Conservation (phyloP, 2,113 vertebrate species). For the Channa maculata region DNA sequence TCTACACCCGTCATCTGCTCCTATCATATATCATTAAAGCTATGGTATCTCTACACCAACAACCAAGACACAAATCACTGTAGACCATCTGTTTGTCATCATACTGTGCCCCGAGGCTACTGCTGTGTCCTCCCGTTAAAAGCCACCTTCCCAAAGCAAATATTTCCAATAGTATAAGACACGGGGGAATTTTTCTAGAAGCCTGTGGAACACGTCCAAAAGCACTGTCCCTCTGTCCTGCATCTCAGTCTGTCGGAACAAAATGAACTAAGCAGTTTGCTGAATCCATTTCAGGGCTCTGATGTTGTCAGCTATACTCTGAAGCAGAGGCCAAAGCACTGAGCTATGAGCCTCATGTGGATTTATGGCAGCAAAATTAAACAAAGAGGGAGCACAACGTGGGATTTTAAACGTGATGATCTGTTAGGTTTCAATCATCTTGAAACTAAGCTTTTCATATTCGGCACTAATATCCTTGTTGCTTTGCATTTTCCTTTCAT, state of each 20-base stretch:
- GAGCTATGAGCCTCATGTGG: conserved; percentile 30
- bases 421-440: conserved; percentile 32
- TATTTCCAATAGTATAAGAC: conserved; percentile 60
- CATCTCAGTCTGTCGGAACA: conserved; percentile 17
- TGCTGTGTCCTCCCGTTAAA: conserved; percentile 52
- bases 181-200: conserved; percentile 46
- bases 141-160: conserved; percentile 68
- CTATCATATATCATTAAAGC: conserved; percentile 53
- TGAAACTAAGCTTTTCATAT: conserved; percentile 14
- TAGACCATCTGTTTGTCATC: conserved; percentile 66
- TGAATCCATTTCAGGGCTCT: conserved; percentile 30
- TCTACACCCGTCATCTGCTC: conserved; percentile 21
- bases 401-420: conserved; percentile 34
- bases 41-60: conserved; percentile 37
- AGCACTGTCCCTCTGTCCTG: conserved; percentile 45
- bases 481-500: conserved; percentile 23
- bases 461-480: conserved; percentile 19
- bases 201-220: conserved; percentile 51
- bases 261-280: conserved; percentile 16
- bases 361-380: conserved; percentile 35
- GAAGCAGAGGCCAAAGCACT: conserved; percentile 2
- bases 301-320: conserved; percentile 32
- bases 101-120: conserved; percentile 52
- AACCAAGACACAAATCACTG: conserved; percentile 49
- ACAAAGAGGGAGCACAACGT: conserved; percentile 25